A percentile compares a stretch with the other conserved stretches of the same genome.
These are phyloP conservation scores for Odocoileus hemionus DNA, from an alignment of 2,113 vertebrate genomes.

Conservation along the genomic window DNA sequence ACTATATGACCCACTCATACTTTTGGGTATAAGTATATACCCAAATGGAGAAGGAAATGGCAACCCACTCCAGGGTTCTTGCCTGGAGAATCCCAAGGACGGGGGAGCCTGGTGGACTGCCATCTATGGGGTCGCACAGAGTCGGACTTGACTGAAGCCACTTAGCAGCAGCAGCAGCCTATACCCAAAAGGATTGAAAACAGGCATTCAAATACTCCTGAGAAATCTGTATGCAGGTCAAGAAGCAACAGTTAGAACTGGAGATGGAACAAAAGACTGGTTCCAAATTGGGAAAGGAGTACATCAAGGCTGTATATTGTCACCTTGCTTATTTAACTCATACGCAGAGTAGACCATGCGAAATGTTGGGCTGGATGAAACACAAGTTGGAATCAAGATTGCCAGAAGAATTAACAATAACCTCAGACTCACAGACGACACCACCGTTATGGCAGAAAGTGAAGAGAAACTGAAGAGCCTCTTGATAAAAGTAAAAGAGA, in stretches of 20 bases:
- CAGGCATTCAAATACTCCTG: neutral
- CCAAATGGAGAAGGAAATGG: neutral
- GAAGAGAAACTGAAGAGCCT: neutral
- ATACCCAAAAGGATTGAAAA: neutral
- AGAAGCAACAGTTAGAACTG: neutral
- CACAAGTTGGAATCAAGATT: neutral
- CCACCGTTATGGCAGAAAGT: neutral
- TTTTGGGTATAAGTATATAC: neutral
- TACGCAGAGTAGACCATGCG: fast-evolving
- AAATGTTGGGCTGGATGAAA: neutral
- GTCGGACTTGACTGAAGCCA: too few relatives aligned
- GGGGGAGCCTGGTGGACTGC: too few relatives aligned
- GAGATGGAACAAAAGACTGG: neutral
- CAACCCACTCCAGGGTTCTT: too few relatives aligned
- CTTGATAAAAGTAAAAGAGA: neutral
- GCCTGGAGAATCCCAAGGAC: too few relatives aligned
- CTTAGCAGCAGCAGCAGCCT: too few relatives aligned
- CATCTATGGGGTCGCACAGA: too few relatives aligned
- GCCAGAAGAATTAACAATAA: neutral
- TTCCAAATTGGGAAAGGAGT: neutral
- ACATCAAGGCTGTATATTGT: neutral
- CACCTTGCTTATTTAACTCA: neutral
- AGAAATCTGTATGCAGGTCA: neutral
- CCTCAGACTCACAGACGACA: neutral
- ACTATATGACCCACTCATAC: neutral